These are phyloP conservation scores for Cheilosia pagana DNA, from an alignment of 2,888 invertebrate species.

Conservation along the genomic window DNA sequence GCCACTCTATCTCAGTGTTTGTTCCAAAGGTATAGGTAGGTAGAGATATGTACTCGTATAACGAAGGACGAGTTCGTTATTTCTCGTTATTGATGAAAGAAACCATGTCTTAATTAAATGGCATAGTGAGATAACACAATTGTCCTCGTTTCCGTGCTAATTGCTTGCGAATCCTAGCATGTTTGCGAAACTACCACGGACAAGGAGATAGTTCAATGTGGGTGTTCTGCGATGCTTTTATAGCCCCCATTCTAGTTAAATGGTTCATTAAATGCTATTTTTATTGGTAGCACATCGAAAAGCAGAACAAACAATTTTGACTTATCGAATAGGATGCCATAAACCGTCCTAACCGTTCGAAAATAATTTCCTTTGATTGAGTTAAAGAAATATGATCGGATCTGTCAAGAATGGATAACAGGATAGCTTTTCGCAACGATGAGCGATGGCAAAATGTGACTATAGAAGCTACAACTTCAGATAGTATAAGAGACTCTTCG, in stretches of 20 bases:
- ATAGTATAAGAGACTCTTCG: no score
- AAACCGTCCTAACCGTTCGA: no score
- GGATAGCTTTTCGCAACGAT: no score
- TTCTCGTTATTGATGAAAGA: slow-evolving; percentile 61
- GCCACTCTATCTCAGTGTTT: not conserved
- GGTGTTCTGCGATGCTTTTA: slow-evolving; percentile 29
- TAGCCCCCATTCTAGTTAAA: slow-evolving; percentile 28
- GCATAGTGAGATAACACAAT: slow-evolving; percentile 55
- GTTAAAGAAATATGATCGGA: no score
- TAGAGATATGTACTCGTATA: slow-evolving; percentile 54
- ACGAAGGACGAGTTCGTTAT: slow-evolving; percentile 20
- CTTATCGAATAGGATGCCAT: not conserved
- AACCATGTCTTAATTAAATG: slow-evolving; percentile 67
- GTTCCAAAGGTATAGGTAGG: not conserved
- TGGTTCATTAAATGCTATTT: slow-evolving; percentile 48
- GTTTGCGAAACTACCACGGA: slow-evolving; percentile 38
- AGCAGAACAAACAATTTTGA: slow-evolving; percentile 12
- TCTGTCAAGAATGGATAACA: no score
- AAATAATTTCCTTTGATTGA: no score
- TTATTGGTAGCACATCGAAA: slow-evolving; percentile 24
- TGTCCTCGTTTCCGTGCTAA: slow-evolving; percentile 63
- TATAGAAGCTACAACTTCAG: no score
- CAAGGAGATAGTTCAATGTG: slow-evolving; percentile 27
- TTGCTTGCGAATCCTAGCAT: slow-evolving; percentile 61
- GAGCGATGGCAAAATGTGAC: no score